Evolutionary conservation across 2,888 invertebrate species (phyloP).

Genomic region (Sarcophaga caerulescens): DNA sequence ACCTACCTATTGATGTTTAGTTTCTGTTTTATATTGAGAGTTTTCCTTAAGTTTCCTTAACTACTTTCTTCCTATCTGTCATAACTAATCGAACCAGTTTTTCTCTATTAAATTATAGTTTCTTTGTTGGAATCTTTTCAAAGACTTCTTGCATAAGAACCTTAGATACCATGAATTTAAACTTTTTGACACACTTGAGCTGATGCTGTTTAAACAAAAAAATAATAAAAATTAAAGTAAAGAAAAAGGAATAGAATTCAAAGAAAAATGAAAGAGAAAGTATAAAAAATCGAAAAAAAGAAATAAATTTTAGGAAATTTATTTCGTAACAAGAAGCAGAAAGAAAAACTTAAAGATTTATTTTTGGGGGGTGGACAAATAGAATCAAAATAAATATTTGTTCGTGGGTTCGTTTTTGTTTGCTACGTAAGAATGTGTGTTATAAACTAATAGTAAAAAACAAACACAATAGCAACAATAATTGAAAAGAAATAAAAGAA

Average conservation of each 20-base stretch:
- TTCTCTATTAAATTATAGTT: too few relatives aligned
- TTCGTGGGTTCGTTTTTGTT: background rate
- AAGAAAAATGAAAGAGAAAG: background rate
- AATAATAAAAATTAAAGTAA: background rate
- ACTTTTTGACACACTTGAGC: conserved; percentile 28
- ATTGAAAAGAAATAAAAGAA: conserved; percentile 18
- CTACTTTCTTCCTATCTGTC: too few relatives aligned
- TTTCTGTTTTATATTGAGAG: too few relatives aligned
- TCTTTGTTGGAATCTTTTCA: too few relatives aligned
- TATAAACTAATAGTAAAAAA: conserved; percentile 8
- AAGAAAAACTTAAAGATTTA: conserved; percentile 30
- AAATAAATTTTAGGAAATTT: conserved; percentile 21
- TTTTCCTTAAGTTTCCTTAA: too few relatives aligned
- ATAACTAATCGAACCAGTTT: too few relatives aligned
- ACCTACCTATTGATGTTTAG: too few relatives aligned
- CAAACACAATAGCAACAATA: conserved; percentile 3
- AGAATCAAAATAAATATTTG: conserved; percentile 25
- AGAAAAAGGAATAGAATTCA: background rate
- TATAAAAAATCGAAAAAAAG: background rate
- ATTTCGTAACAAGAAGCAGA: conserved; percentile 5
- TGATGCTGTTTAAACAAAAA: background rate
- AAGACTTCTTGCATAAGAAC: background rate
- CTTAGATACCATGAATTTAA: conserved; percentile 36
- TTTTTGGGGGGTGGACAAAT: conserved; percentile 29
- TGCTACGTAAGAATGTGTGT: background rate